Evolutionary conservation across 2,113 vertebrate genomes (phyloP), one percentile per base, ranked within the genome.

Genomic region (Barnardius zonarius): DNA sequence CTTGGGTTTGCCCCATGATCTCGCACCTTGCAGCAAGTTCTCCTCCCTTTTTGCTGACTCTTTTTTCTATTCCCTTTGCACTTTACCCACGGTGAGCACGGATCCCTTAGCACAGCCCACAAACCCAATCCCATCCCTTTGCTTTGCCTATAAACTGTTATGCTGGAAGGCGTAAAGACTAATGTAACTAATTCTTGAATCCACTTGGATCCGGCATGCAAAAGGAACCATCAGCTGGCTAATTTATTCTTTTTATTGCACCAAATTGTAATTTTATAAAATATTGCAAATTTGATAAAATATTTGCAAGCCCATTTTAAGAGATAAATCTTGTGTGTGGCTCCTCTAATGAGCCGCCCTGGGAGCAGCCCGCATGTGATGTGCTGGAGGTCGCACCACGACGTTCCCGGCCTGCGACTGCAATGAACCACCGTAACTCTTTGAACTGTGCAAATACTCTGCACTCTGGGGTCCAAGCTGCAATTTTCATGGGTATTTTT

Each of bases 201-300:
- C 78, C 81, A 76, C 92, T 93, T 73, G 93, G 63, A 89, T 64
- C 63, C 39, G 30, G 63, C 41, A 39, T 63, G 94, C 78, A 85
- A 93, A 94, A 96, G 74, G 86, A 92, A 84, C 88, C 92, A 94
- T 86, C 92, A 92, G 67, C 63, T 64, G 78, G 86, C 77, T 97
- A 89, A 89, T 95, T 96, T 95, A 95, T 94, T 96, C 91, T 89
- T 92, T 89, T 95, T 94, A 94, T 91, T 94, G 89, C 88, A 76
- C 67, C 96, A 93, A 94, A 96, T 85, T 37, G 94, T 92, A 91
- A 97, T 97, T 96, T 96, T 96, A 96, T 97, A 93, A 97, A 97
- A 97, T 95, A 94, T 61, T 82, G 93, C 95, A 97, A 96, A 96
- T 95, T 97, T 95, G 95, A 97, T 97, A 97, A 97, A 97, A 96